Conservation (phyloP, 2,888 invertebrate genomes). For the Lepidocyrtoides sp. region DNA sequence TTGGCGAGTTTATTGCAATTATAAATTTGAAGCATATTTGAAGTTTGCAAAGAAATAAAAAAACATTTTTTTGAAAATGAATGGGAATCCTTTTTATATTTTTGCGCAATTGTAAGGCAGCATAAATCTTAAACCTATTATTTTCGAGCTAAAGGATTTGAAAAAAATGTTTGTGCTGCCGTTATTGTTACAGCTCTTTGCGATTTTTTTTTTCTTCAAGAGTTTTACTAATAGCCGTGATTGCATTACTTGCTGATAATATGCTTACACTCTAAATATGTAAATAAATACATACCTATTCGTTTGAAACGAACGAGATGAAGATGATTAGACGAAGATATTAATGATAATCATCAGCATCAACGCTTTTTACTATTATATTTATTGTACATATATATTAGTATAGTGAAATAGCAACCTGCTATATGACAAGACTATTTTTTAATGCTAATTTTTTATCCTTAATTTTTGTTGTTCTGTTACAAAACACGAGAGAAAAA, state of each 20-base stretch:
- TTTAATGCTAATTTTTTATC: slow-evolving; percentile 39
- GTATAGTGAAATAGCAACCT: not conserved
- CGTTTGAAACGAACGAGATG: no score
- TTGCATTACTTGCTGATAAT: not conserved
- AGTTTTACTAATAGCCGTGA: not conserved
- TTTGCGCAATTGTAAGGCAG: not conserved
- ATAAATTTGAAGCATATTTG: not conserved
- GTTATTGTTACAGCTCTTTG: not conserved
- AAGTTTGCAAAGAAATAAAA: slow-evolving; percentile 1
- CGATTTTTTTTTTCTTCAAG: not conserved
- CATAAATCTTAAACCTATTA: not conserved
- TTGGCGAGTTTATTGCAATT: not conserved
- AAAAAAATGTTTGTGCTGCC: not conserved
- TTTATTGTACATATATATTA: not conserved
- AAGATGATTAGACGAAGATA: not conserved
- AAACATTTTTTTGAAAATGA: not conserved
- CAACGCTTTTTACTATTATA: not conserved
- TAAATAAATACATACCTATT: not conserved
- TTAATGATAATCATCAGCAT: not conserved
- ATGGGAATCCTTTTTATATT: not conserved
- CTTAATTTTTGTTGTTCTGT: not conserved
- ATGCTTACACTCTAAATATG: not conserved
- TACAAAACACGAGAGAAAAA: slow-evolving; percentile 18
- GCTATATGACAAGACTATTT: slow-evolving; percentile 9
- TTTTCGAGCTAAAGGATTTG: not conserved